These are phyloP conservation scores for Cryptocheilus praepositus DNA, from an alignment of 2,888 invertebrate genomes.

Conservation along the genomic window DNA sequence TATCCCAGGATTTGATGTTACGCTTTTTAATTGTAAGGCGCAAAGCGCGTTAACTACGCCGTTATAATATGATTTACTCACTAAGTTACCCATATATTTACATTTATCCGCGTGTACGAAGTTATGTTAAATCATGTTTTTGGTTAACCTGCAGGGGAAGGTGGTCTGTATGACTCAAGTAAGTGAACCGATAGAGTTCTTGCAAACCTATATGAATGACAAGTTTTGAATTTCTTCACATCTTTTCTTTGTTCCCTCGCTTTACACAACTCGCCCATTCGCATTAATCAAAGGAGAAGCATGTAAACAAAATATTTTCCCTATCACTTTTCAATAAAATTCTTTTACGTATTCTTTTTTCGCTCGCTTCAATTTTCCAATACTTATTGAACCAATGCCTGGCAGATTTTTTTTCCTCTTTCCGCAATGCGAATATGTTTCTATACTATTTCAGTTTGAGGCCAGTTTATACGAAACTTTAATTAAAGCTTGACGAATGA, in stretches of 20 bases:
- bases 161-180: conserved; percentile 71
- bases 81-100: conserved; percentile 15
- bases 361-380: too few species aligned
- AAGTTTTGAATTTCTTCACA: conserved; percentile 18
- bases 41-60: conserved; percentile 8
- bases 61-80: conserved; percentile 28
- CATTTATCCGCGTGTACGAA: conserved; percentile 51
- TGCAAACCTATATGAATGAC: conserved; percentile 64
- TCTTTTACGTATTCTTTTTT: too few species aligned
- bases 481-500: too few species aligned
- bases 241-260: too few species aligned
- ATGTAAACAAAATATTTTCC: background rate
- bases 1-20: background rate
- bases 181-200: conserved; percentile 68
- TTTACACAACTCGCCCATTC: conserved; percentile 25
- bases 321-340: background rate
- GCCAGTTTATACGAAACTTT: too few species aligned
- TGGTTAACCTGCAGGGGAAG: conserved; percentile 72
- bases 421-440: too few species aligned
- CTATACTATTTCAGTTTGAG: too few species aligned
- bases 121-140: conserved; percentile 70
- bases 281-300: conserved; percentile 2
- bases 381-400: too few species aligned
- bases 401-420: too few species aligned
- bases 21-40: background rate